Evolutionary conservation across 2,797 vertebrate species (phyloP).

Genomic region (Sebastes taczanowskii): DNA sequence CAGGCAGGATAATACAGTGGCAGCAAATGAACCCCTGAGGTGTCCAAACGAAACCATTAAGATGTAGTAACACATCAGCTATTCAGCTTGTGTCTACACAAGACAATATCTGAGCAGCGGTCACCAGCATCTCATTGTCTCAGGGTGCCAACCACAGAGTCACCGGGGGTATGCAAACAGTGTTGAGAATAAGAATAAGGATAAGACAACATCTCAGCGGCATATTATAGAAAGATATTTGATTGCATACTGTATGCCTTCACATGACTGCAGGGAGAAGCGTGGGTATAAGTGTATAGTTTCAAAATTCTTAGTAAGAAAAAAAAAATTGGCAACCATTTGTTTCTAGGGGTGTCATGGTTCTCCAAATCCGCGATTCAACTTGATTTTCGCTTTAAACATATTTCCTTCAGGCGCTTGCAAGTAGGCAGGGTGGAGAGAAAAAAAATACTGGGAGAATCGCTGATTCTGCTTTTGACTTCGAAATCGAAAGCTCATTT

Average conservation of each 20-base stretch:
- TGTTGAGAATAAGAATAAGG: conserved; percentile 47
- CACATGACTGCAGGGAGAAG: not conserved
- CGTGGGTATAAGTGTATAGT: not conserved
- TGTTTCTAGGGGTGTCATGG: not conserved
- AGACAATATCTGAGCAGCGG: conserved; percentile 33
- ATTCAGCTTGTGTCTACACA: conserved; percentile 43
- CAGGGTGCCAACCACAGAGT: conserved; percentile 22
- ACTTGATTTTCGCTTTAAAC: no score
- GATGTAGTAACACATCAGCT: conserved; percentile 49
- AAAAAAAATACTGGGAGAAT: no score
- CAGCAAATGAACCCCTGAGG: conserved; percentile 41
- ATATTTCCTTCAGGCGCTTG: no score
- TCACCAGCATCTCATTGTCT: conserved; percentile 57
- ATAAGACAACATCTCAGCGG: not conserved
- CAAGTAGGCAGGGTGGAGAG: no score
- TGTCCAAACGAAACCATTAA: conserved; percentile 26
- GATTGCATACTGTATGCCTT: not conserved
- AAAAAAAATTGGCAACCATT: not conserved
- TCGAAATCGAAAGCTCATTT: no score
- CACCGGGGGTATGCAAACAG: conserved; percentile 42
- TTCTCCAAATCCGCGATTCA: no score
- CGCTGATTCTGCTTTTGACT: no score
- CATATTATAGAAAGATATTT: not conserved
- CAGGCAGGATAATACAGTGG: conserved; percentile 24
- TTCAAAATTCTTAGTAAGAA: not conserved